Evolutionary conservation across 2,888 invertebrate genomes (phyloP), one percentile per base, ranked within the genome.

Genomic region (Mantis religiosa): DNA sequence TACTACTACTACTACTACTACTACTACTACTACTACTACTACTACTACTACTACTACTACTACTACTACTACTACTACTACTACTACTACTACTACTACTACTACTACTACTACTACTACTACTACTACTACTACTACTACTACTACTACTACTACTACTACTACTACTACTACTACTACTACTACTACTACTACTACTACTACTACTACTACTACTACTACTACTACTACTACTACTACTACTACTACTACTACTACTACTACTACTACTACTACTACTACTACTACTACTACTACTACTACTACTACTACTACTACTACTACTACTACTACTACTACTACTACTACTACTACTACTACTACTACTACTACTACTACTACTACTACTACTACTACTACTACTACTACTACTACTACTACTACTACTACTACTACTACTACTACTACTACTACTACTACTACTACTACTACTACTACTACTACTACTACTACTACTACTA

Each of bases 1-100:
- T 84, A 84, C 84, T 84, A 84, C n/a, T 84, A 84, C 84, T 84
- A 84, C 84, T 84, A 84, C 84, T 84, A 84, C n/a, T 84, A 84
- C 84, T 84, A 84, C 84, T 84, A 84, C 84, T 84, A 84, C n/a
- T 84, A 84, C 84, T 28, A 84, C 84, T 84, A 84, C 84, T 84
- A 84, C 84, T 84, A 84, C n/a, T 84, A 84, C 84, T 84, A 84
- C 84, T 84, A 84, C 84, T 84, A 84, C 84, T 84, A 84, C 84
- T 84, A 84, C 84, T 84, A 84, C n/a, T 84, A 84, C 84, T 84
- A 84, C n/a, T 84, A 84, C 84, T 84, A 84, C 84, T 84, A 84
- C 84, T 84, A 84, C 84, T 84, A 84, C n/a, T 84, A 84, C 84
- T 84, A 84, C 84, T 84, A 84, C 84, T 84, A 84, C 84, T 84